Conservation (phyloP, 2,113 vertebrate species). For the Thamnophis sirtalis region DNA sequence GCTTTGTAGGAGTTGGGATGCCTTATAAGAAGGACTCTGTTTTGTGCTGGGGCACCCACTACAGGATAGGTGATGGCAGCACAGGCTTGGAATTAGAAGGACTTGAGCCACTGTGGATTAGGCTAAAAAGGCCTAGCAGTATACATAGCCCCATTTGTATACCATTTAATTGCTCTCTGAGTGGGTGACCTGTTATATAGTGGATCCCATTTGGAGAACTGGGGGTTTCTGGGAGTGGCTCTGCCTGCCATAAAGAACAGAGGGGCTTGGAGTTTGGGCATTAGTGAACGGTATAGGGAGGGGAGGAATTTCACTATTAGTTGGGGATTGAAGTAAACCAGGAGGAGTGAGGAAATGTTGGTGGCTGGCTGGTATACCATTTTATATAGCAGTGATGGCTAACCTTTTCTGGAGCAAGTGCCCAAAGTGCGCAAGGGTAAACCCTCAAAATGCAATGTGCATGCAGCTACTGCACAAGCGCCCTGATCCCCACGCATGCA, state of each 20-base stretch:
- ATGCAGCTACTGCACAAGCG: too few relatives aligned
- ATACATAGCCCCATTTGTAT: not conserved
- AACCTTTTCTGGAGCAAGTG: too few relatives aligned
- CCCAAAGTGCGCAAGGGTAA: too few relatives aligned
- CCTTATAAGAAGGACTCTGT: not conserved
- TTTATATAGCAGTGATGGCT: not conserved
- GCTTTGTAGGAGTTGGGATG: not conserved
- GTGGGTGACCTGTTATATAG: not conserved
- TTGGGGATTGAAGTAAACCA: not conserved
- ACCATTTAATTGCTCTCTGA: not conserved
- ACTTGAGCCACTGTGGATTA: not conserved
- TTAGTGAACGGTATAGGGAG: not conserved
- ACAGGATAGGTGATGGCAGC: not conserved
- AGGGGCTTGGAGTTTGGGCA: not conserved
- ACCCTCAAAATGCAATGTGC: too few relatives aligned
- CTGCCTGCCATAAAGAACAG: not conserved
- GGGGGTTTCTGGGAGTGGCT: not conserved
- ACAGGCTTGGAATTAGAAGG: not conserved
- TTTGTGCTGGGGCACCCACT: not conserved
- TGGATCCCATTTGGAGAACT: not conserved
- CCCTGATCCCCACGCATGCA: too few relatives aligned
- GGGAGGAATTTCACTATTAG: not conserved
- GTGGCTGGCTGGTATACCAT: not conserved
- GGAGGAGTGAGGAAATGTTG: not conserved
- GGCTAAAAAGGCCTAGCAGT: not conserved